Conservation (phyloP, 2,888 invertebrate genomes). For the Laothoe populi region DNA sequence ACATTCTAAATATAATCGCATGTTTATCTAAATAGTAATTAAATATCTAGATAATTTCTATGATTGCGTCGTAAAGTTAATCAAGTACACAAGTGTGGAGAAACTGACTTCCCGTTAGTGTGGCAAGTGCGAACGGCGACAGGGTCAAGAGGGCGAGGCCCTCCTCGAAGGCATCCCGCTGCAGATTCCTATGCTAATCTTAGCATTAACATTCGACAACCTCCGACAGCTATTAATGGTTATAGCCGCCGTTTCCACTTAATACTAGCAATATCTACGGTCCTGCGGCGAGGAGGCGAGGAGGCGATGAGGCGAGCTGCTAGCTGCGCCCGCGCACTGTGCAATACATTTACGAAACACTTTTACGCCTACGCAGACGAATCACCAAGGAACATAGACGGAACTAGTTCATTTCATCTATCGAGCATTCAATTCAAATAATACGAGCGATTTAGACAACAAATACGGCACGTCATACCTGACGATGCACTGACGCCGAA, state of each 20-base stretch:
- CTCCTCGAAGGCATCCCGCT: constrained; percentile 70
- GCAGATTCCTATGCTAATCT: constrained; percentile 82
- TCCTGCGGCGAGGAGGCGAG: constrained; percentile 31
- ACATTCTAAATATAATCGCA: constrained; percentile 24
- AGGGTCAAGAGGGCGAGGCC: constrained; percentile 80
- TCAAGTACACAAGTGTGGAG: constrained; percentile 55
- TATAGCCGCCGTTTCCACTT: constrained; percentile 72
- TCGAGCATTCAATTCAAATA: constrained; percentile 84
- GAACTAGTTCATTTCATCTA: constrained; percentile 81
- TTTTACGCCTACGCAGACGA: constrained; percentile 69
- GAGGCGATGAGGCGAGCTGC: constrained; percentile 37
- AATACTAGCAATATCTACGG: constrained; percentile 52
- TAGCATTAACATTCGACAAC: constrained; percentile 71
- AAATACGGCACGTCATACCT: constrained; percentile 76
- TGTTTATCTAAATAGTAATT: constrained; percentile 45
- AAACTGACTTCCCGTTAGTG: constrained; percentile 78
- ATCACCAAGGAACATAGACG: constrained; percentile 65
- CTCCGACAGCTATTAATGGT: constrained; percentile 79
- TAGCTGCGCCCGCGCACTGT: constrained; percentile 64
- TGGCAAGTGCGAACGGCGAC: constrained; percentile 74
- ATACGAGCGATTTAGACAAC: constrained; percentile 81
- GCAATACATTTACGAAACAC: constrained; percentile 75
- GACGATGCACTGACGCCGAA: constrained; percentile 80
- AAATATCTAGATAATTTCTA: constrained; percentile 53
- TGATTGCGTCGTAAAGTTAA: constrained; percentile 54